Base-by-base conservation (phyloP, 2,888 invertebrate species). In the Dorcus hopei region DNA sequence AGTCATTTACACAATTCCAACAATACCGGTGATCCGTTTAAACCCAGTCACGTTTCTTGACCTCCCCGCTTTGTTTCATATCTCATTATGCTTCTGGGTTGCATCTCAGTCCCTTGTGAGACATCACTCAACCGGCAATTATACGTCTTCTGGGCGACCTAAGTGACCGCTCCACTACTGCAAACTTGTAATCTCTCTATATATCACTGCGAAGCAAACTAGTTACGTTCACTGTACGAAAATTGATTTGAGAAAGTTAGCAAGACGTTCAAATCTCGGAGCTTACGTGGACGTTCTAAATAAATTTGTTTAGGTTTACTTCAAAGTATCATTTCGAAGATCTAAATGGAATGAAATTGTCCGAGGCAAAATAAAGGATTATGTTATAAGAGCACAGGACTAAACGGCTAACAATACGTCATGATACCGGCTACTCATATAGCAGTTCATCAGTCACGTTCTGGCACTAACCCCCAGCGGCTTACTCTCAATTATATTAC, bases 1-100 rank as follows among this genome's bases (percentile, higher is more conserved):
- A 54, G 55, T 49, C 54, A 58, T 52, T 58, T 61, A 61, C 58
- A 61, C 53, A 61, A 61, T 58, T 58, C 61, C 56, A 52, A 42
- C 50, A 57, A 54, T 61, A 43, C 58, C 47, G 47, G 14, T 11
- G 45, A 45, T 45, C 9, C 45, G 45, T 45, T 19, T 16, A 16
- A 45, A 45, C 19, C 45, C 23, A 16, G 45, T 45, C 45, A 45
- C 45, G 45, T 45, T 23, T 45, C 45, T 23, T 45, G 45, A 45
- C 45, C 45, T 45, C 14, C 9, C 45, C 19, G 45, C 45, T 19
- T 45, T 45, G 45, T 45, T 23, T 45, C 45, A 23, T 45, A 19
- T 45, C 45, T 45, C 45, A 45, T 45, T 45, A 45, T 45, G 16
- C 45, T 45, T 16, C 23, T 45, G 45, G 45, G 45, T 45, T 45